Base-by-base conservation (phyloP, 2,797 vertebrate species). In the Buphagus erythrorhynchus region DNA sequence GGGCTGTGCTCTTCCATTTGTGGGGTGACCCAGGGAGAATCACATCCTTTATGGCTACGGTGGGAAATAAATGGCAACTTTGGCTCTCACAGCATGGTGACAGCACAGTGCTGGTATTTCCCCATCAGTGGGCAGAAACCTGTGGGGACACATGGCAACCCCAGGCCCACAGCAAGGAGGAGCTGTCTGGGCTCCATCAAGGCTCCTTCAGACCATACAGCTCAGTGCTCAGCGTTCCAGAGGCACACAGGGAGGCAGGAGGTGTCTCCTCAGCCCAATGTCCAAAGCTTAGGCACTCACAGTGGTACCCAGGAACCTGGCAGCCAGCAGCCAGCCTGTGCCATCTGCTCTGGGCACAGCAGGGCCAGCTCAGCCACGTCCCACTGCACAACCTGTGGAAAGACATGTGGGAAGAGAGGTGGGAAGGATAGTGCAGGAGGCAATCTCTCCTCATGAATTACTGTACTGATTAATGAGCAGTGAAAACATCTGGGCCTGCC, bases 1-100 rank as follows among this genome's bases (percentile, higher is more conserved):
- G n/a, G 42, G 36, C n/a, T 86, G 28, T 15, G 29, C 52, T 31
- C 45, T 40, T 57, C 1, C 0, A 5, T 55, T 45, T 35, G 13
- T 33, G 33, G 14, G 35, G 8, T 68, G 28, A 40, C 31, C 6
- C 2, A 3, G 7, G 20, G n/a, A 74, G 35, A 94, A 72, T 58
- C 0, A 0, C 4, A 12, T 45, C 51, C 67, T 51, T 78, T 73
- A 52, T 16, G 9, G 40, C 21, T 31, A 1, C 2, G 5, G 59
- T 38, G 29, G 25, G 49, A 59, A 82, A 52, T 0, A 4, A 73
- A 57, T 7, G n/a, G 10, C 21, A 28, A 21, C 38, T 61, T 61
- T 21, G 58, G 21, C 5, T 75, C 46, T 73, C 2, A 1, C 43
- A 62, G n/a, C 29, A 20, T 16, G 46, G 11, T 51, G 55, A 36